Percentiles rank a stretch among this genome's conserved stretches.
phyloP scores from a whole-genome alignment of 2,888 invertebrate genomes.

The Sesia apiformis region DNA sequence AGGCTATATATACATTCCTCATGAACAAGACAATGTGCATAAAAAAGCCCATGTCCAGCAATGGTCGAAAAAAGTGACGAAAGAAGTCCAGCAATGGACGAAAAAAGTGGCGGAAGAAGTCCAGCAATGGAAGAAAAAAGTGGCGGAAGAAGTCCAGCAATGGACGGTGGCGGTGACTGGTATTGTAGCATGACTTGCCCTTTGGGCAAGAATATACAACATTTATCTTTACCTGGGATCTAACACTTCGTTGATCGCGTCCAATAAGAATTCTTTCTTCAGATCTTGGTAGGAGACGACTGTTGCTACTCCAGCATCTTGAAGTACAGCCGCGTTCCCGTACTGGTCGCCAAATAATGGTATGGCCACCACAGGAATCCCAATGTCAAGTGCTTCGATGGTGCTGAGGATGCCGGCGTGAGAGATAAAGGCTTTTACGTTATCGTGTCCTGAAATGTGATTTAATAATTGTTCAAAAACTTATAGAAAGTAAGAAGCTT shows the following conservation, averaged over 20 bases:
- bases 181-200: no score
- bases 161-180: no score
- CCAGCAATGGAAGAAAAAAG: no score
- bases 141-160: no score
- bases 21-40: no score
- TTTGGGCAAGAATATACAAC: no score
- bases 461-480: background rate
- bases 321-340: conserved; percentile 76
- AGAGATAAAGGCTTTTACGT: conserved; percentile 78
- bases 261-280: conserved; percentile 68
- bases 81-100: no score
- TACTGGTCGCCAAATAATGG: conserved; percentile 83
- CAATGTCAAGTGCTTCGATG: conserved; percentile 79
- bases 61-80: no score
- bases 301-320: conserved; percentile 75
- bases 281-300: conserved; percentile 73
- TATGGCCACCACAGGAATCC: conserved; percentile 78
- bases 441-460: conserved; percentile 75
- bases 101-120: no score
- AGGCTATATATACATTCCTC: no score
- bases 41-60: no score
- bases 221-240: conserved; percentile 73
- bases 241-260: conserved; percentile 73
- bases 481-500: no score
- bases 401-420: conserved; percentile 81